These are phyloP conservation scores for Xenopus laevis DNA, from an alignment of 2,113 vertebrate genomes.

Conservation along the genomic window DNA sequence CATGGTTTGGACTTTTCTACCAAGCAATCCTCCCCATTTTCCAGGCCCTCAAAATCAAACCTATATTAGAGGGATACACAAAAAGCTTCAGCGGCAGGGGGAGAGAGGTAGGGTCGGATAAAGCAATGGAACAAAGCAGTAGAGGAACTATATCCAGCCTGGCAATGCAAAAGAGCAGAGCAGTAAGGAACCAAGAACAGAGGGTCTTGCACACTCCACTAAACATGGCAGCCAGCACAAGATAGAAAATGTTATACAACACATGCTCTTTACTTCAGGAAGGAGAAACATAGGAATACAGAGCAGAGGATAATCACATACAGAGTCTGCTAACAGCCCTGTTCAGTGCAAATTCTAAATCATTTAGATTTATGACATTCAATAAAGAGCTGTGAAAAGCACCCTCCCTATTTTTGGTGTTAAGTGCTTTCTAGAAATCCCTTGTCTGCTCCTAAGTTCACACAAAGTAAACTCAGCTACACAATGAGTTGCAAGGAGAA, in stretches of 20 bases:
- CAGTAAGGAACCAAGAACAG: neutral
- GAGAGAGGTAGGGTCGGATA: constrained; percentile 50
- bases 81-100: constrained; percentile 46
- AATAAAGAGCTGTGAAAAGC: too few relatives aligned
- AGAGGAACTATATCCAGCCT: constrained; percentile 44
- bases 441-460: too few relatives aligned
- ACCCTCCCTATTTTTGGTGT: too few relatives aligned
- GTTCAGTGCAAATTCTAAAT: too few relatives aligned
- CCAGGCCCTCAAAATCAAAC: constrained; percentile 94
- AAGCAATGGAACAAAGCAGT: constrained; percentile 49
- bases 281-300: neutral
- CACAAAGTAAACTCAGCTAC: too few relatives aligned
- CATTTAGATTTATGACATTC: too few relatives aligned
- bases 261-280: neutral
- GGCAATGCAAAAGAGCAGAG: neutral
- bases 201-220: constrained; percentile 13
- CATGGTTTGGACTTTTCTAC: constrained; percentile 87
- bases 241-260: constrained; percentile 9
- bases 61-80: constrained; percentile 60
- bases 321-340: too few relatives aligned
- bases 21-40: constrained; percentile 82
- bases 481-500: too few relatives aligned
- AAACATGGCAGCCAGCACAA: constrained; percentile 4
- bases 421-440: too few relatives aligned
- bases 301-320: too few relatives aligned